Evolutionary conservation across 2,888 invertebrate genomes (phyloP).

Genomic region (Melinaea menophilus): DNA sequence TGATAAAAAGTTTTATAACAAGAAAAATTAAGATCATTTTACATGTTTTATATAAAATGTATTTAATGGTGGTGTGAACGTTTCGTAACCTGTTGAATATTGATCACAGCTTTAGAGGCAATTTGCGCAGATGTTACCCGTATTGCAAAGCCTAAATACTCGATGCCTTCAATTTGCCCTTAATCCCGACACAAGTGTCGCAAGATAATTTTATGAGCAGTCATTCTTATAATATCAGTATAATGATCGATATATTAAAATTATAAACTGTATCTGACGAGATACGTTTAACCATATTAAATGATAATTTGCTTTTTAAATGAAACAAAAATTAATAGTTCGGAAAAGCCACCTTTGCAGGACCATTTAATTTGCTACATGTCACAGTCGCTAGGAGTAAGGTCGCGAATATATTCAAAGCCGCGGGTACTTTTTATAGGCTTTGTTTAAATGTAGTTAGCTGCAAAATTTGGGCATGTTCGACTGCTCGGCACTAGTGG

Average conservation of each 20-base stretch:
- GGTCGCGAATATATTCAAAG: slow-evolving; percentile 29
- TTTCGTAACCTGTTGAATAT: slow-evolving; percentile 27
- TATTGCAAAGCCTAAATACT: slow-evolving; percentile 26
- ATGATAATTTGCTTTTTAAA: slow-evolving; percentile 44
- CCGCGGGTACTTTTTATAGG: slow-evolving; percentile 9
- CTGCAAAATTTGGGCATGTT: too few species aligned
- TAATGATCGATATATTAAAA: slow-evolving; percentile 45
- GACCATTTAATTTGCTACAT: slow-evolving; percentile 34
- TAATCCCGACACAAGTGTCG: slow-evolving; percentile 19
- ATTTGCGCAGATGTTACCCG: slow-evolving; percentile 30
- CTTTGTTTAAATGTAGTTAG: too few species aligned
- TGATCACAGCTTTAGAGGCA: slow-evolving; percentile 24
- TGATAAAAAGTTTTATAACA: too few species aligned
- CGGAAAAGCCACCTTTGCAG: slow-evolving; percentile 37
- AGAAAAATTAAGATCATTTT: too few species aligned
- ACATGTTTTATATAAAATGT: neutral
- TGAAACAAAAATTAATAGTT: slow-evolving; percentile 40
- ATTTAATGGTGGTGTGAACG: neutral
- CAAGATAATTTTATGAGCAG: slow-evolving; percentile 8
- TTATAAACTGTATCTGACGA: slow-evolving; percentile 39
- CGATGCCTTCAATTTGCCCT: slow-evolving; percentile 15
- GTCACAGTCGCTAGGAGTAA: slow-evolving; percentile 29
- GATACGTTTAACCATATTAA: slow-evolving; percentile 42
- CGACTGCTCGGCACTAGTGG: too few species aligned
- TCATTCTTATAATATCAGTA: neutral